phyloP scores from a whole-genome alignment of 2,888 invertebrate genomes.

The Eristalis pertinax region DNA sequence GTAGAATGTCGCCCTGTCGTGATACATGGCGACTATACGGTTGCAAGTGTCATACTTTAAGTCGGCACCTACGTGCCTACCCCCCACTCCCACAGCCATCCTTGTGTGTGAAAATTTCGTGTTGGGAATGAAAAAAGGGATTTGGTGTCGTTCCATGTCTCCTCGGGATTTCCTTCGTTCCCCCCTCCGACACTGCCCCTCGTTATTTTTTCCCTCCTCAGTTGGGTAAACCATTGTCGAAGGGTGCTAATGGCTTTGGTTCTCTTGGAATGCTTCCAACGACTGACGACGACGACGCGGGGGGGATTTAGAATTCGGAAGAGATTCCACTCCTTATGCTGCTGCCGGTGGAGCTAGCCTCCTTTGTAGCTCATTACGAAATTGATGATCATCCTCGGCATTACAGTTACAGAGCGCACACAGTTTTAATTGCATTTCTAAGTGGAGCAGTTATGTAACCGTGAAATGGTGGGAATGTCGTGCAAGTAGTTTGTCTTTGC shows the following conservation, averaged over 20 bases:
- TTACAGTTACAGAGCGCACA: conserved; percentile 53
- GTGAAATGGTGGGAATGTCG: conserved; percentile 26
- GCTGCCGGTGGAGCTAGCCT: neutral
- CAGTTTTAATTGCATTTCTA: conserved; percentile 69
- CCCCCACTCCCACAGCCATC: neutral
- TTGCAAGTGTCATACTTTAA: conserved; percentile 32
- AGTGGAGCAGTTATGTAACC: conserved; percentile 59
- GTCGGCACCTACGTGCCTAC: conserved; percentile 3
- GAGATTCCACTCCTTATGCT: conserved; percentile 15
- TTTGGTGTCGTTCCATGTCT: conserved; percentile 25
- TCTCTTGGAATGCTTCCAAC: conserved; percentile 66
- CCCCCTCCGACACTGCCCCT: neutral
- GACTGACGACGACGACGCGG: neutral
- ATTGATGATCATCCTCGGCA: conserved; percentile 67
- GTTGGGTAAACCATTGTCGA: conserved; percentile 59
- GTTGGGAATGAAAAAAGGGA: conserved; percentile 38
- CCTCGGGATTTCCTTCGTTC: neutral
- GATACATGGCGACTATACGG: conserved; percentile 14
- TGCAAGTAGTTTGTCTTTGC: conserved; percentile 24
- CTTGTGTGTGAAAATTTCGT: conserved; percentile 49
- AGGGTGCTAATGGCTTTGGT: conserved; percentile 66
- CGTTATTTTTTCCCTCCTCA: conserved; percentile 29
- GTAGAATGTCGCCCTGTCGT: conserved; percentile 39
- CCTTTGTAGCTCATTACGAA: conserved; percentile 58
- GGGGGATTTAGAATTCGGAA: conserved; percentile 39